Percentiles rank a stretch among this genome's conserved stretches.
phyloP scores from a whole-genome alignment of 1,140 invertebrate genomes.

The Aphaenogaster rudis region DNA sequence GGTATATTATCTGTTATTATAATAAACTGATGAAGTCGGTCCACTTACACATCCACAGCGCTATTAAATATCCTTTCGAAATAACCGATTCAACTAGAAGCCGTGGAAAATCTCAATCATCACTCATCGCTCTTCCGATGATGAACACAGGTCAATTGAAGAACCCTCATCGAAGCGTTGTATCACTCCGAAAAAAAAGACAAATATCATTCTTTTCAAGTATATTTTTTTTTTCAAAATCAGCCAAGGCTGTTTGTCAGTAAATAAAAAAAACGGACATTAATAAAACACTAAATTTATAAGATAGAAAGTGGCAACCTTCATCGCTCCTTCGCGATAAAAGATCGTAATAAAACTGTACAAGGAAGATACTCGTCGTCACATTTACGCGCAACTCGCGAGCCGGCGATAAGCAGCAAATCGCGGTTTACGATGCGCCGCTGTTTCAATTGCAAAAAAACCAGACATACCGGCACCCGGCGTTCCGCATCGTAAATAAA shows the following conservation, averaged over 20 bases:
- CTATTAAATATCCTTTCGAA: conserved; percentile 16
- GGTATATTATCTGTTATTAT: not conserved
- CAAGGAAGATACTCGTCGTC: not conserved
- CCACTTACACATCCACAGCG: too few relatives aligned
- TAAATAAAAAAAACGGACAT: not conserved
- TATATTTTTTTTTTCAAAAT: not conserved
- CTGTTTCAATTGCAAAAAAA: conserved; percentile 16
- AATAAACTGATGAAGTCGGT: not conserved
- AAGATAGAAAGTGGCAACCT: conserved; percentile 9
- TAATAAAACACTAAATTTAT: not conserved
- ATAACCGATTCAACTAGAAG: conserved; percentile 20
- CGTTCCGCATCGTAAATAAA: conserved; percentile 53
- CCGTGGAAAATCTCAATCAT: conserved; percentile 3
- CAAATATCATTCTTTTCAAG: not conserved
- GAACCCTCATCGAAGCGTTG: not conserved
- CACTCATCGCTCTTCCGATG: not conserved
- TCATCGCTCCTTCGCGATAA: not conserved
- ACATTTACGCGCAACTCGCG: conserved; percentile 10
- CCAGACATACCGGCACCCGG: conserved; percentile 25
- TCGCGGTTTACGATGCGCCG: conserved; percentile 22
- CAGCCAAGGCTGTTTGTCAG: not conserved
- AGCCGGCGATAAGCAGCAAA: not conserved
- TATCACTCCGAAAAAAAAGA: not conserved
- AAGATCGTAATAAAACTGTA: conserved; percentile 1
- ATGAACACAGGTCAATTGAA: not conserved